A percentile compares a stretch with the other conserved stretches of the same genome.
These are phyloP conservation scores for Rotaria sp. DNA, from an alignment of 2,888 invertebrate species.

Conservation along the genomic window DNA sequence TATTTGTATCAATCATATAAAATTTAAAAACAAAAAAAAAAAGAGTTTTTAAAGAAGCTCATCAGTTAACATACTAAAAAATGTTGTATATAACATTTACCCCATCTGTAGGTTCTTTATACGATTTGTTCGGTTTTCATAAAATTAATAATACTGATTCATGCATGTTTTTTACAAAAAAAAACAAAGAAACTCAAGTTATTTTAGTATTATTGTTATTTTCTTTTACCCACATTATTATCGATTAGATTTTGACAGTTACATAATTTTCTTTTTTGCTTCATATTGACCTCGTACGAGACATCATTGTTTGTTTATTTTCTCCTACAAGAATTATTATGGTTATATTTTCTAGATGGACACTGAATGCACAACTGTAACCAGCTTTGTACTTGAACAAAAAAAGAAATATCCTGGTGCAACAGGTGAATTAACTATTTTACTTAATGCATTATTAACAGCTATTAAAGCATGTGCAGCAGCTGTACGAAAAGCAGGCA, in stretches of 20 bases:
- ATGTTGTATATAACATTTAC: not conserved
- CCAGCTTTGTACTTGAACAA: constrained; percentile 79
- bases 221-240: not conserved
- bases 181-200: not conserved
- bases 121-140: not conserved
- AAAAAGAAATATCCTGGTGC: constrained; percentile 78
- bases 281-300: too few species aligned
- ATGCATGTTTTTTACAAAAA: not conserved
- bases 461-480: constrained; percentile 93
- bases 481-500: constrained; percentile 91
- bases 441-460: constrained; percentile 84
- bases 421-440: constrained; percentile 85
- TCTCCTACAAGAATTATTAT: too few species aligned
- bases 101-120: constrained; percentile 5
- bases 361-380: constrained; percentile 82
- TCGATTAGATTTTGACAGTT: not conserved
- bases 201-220: not conserved
- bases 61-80: too few species aligned
- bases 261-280: too few species aligned
- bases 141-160: too few species aligned
- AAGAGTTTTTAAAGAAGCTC: too few species aligned
- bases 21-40: too few species aligned
- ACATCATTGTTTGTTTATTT: too few species aligned
- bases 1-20: too few species aligned
- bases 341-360: not conserved